Percentiles rank a stretch among this genome's conserved stretches.
Evolutionary conservation across 2,888 invertebrate species (phyloP).

Genomic region (Lithophane ornitopus): DNA sequence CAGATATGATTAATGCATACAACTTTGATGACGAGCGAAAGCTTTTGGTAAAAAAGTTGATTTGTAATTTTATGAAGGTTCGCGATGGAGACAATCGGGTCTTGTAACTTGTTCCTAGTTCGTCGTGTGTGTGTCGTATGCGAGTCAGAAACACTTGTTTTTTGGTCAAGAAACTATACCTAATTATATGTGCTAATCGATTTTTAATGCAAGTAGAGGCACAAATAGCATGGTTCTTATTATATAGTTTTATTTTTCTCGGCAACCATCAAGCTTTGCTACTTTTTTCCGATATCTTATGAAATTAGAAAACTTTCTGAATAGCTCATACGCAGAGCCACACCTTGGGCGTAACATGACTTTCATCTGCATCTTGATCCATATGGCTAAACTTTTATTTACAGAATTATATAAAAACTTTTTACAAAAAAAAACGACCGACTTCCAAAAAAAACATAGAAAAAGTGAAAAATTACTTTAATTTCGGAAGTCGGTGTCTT

Average conservation of each 20-base stretch:
- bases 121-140: slow-evolving; percentile 35
- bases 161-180: slow-evolving; percentile 31
- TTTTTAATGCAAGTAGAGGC: slow-evolving; percentile 21
- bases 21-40: slow-evolving; percentile 73
- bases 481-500: too few relatives aligned
- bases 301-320: background rate
- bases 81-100: slow-evolving; percentile 62
- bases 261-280: background rate
- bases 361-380: background rate
- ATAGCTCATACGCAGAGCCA: background rate
- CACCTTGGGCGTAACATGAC: background rate
- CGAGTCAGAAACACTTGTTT: slow-evolving; percentile 40
- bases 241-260: background rate
- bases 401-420: too few relatives aligned
- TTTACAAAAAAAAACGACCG: too few relatives aligned
- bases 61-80: slow-evolving; percentile 71
- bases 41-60: slow-evolving; percentile 76
- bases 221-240: slow-evolving; percentile 20
- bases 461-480: too few relatives aligned
- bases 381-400: background rate
- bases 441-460: too few relatives aligned
- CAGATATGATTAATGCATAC: slow-evolving; percentile 74
- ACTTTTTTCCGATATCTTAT: background rate
- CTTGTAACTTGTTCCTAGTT: slow-evolving; percentile 43
- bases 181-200: slow-evolving; percentile 45